Evolutionary conservation across 2,113 vertebrate genomes (phyloP), one percentile per base, ranked within the genome.

Genomic region (Marmota monax): DNA sequence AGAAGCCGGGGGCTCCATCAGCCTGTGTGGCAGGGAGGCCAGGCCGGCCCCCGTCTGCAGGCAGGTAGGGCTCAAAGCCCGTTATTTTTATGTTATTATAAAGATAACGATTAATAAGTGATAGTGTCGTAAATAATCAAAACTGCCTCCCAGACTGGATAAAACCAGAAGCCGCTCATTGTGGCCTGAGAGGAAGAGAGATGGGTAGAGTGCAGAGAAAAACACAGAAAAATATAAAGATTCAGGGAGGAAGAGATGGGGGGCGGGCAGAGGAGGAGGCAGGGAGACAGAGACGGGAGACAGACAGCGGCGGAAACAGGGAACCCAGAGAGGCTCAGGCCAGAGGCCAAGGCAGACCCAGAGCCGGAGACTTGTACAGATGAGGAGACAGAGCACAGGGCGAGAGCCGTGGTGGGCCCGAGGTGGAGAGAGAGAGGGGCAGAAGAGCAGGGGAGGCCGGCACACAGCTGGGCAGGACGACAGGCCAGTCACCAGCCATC

Each of bases 101-200:
- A 94, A 97, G 91, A 73, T 53, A 51, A 48, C 0, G 2, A 72
- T 84, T 89, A 84, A 91, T 48, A 82, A 88, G n/a, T 82, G 88
- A 79, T 10, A n/a, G 23, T 58, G 2, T 80, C 27, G 0, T 86
- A 96, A 92, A 91, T 94, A 51, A 80, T 90, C 80, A 51, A 77
- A 88, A 94, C 56, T 67, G 23, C 42, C 29, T 74, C 78, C 37
- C 9, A n/a, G 84, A 72, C 32, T 27, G 51, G 78, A 88, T 39
- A 72, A 86, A 91, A 56, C 51, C 37, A 53, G 80, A 73, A 34
- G 42, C 3, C 2, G 83, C 58, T 14, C 7, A 25, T 0, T 79
- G 39, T 45, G 65, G 53, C 22, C 77, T 22, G 34, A 69, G 56
- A 76, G 23, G 72, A 51, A 53, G 63, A 67, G 74, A 37, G 27